Evolutionary conservation across 2,888 invertebrate species (phyloP), one percentile per base, ranked within the genome.

Genomic region (Adelognathus sp.): DNA sequence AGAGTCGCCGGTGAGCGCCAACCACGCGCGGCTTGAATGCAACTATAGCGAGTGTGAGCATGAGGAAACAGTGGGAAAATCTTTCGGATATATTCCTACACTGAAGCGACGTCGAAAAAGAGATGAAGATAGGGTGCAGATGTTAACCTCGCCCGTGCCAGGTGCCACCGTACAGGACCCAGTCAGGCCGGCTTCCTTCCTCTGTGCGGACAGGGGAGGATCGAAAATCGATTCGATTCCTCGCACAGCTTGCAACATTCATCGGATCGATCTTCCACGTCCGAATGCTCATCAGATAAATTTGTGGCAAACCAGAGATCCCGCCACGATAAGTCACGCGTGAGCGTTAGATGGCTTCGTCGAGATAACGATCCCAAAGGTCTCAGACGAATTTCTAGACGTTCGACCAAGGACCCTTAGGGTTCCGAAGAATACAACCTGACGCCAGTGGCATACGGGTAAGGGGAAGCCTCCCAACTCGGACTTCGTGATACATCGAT

Each of bases 71-170:
- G 61, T 50, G 36, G 69, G 14, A 24, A 60, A 46, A 36, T 60
- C 33, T 71, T 46, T 18, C 44, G 11, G 29, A 39, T 58, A 58
- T 27, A 33, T 72, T 16, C 44, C 50, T 39, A 11, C 36, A 11
- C 29, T 39, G 39, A 39, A 54, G 29, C 7, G 41, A 16, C 16
- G 41, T n/a, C 27, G 33, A 16, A 46, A 9, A 24, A 50, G 63
- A 44, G 33, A 56, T 61, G 50, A 67, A 72, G 80, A 71, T 74
- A 56, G 54, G 41, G 41, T 67, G 78, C 80, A 74, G 79, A 79
- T 79, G 79, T 72, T 63, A 76, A 74, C 66, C 74, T 78, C 78
- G 71, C 80, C 78, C 80, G 78, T 80, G 80, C 80, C 80, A 80
- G 80, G 80, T 80, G 80, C 80, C 80, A 75, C 50, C 50, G 61